phyloP scores from a whole-genome alignment of 2,888 invertebrate genomes.

The Drosophila picticornis region DNA sequence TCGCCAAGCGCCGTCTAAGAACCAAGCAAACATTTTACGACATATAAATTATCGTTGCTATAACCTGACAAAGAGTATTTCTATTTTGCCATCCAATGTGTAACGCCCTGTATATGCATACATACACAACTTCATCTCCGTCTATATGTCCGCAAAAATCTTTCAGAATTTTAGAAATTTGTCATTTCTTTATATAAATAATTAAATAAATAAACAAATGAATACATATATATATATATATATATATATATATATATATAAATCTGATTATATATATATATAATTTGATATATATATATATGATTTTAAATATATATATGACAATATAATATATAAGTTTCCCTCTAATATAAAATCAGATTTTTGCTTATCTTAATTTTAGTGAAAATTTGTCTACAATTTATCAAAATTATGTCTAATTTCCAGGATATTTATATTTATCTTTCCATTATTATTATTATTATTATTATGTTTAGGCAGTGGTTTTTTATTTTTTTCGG shows the following conservation, averaged over 20 bases:
- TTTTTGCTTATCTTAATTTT: background rate
- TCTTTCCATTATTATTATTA: no score
- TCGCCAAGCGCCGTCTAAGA: conserved; percentile 42
- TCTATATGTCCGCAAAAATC: background rate
- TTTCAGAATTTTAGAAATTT: background rate
- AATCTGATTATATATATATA: no score
- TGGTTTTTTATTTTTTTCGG: no score
- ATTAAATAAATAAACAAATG: no score
- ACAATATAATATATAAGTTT: background rate
- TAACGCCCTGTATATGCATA: background rate
- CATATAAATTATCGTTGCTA: conserved; percentile 74
- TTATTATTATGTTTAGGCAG: no score
- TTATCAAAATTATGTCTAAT: no score
- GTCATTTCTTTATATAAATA: background rate
- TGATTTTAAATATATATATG: no score
- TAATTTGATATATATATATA: no score
- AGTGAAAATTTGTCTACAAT: background rate
- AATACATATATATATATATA: no score
- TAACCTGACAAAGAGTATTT: background rate
- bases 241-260: no score
- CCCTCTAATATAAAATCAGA: background rate
- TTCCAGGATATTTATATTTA: background rate
- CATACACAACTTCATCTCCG: background rate
- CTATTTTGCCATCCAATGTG: background rate
- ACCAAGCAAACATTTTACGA: conserved; percentile 65